These are phyloP conservation scores for Eupithecia vulgata DNA, from an alignment of 2,888 invertebrate species.

Conservation along the genomic window DNA sequence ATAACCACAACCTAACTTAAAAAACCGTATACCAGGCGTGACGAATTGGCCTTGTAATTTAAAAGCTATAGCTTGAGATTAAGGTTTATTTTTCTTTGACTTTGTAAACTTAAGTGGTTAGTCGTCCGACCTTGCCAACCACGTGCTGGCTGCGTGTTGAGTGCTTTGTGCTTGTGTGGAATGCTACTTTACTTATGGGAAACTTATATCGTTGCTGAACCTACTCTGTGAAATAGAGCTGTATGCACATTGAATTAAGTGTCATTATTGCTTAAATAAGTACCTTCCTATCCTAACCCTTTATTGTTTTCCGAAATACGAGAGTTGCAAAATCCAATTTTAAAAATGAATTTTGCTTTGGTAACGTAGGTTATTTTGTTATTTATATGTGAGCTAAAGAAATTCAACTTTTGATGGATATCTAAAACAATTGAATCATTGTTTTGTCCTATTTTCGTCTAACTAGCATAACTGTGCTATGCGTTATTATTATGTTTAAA, in stretches of 20 bases:
- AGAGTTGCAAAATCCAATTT: too few relatives aligned
- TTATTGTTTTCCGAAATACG: background rate
- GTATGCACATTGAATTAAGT: background rate
- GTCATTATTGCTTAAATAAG: background rate
- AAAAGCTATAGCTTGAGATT: background rate
- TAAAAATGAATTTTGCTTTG: too few relatives aligned
- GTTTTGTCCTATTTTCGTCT: background rate
- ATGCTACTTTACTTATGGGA: conserved; percentile 24
- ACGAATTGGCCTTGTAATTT: conserved; percentile 4
- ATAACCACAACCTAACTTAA: conserved; percentile 47
- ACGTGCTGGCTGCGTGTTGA: conserved; percentile 63
- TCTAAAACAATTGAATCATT: background rate
- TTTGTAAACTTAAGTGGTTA: conserved; percentile 44
- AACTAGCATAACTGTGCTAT: background rate
- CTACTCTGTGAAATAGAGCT: conserved; percentile 3
- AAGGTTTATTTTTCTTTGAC: conserved; percentile 21
- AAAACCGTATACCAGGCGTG: conserved; percentile 26
- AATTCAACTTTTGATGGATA: background rate
- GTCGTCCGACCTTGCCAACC: conserved; percentile 65
- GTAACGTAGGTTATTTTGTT: background rate
- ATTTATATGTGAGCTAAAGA: background rate
- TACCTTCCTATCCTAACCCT: too few relatives aligned
- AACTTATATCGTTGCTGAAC: conserved; percentile 1
- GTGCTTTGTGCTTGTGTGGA: conserved; percentile 40
- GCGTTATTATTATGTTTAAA: background rate